A percentile compares a stretch with the other conserved stretches of the same genome.
These are phyloP conservation scores for Agrenia bidenticulata DNA, from an alignment of 2,888 invertebrate species.

Conservation along the genomic window DNA sequence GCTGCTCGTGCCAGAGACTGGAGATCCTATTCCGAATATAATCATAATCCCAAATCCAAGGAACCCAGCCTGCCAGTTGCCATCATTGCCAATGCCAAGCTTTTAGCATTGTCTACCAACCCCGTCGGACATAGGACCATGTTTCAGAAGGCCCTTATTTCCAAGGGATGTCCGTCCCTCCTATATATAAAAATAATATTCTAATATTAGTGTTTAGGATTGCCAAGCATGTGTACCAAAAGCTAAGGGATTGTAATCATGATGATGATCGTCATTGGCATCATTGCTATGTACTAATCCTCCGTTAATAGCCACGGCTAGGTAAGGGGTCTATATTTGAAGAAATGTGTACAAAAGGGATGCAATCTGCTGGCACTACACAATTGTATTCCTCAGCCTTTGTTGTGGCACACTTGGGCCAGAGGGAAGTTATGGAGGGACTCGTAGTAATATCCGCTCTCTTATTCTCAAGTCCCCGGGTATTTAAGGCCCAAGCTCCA, in stretches of 20 bases:
- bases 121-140: too few species aligned
- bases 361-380: slow-evolving; percentile 19
- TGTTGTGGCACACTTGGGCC: slow-evolving; percentile 15
- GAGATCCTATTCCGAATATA: neutral
- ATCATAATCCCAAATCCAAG: neutral
- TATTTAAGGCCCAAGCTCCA: slow-evolving; percentile 11
- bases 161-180: too few species aligned
- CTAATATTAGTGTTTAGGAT: too few species aligned
- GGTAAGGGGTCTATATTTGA: too few species aligned
- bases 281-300: too few species aligned
- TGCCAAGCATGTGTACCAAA: too few species aligned
- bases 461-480: too few species aligned
- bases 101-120: neutral
- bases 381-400: neutral
- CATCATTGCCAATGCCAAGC: neutral
- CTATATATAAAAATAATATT: too few species aligned
- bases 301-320: too few species aligned
- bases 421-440: slow-evolving; percentile 7
- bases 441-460: slow-evolving; percentile 5
- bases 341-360: slow-evolving; percentile 19
- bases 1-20: slow-evolving; percentile 2
- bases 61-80: neutral
- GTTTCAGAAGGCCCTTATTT: too few species aligned
- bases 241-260: too few species aligned
- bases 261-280: too few species aligned